Base-by-base conservation (phyloP, 2,888 invertebrate genomes). In the Paralinhomoeus sp. region DNA sequence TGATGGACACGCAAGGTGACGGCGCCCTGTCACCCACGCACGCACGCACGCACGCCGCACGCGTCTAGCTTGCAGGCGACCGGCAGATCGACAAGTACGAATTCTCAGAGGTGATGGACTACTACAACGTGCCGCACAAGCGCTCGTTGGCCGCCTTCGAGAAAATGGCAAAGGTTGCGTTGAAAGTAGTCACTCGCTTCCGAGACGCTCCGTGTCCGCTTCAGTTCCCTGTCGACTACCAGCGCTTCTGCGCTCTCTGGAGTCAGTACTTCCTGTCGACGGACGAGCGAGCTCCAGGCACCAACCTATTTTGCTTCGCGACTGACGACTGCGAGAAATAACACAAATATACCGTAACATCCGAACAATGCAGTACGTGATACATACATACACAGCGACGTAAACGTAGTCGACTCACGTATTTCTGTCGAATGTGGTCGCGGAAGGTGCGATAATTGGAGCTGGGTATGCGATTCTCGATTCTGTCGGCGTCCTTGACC, bases 361-460 rank as follows among this genome's bases (percentile, higher is more conserved):
- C 5, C 27, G 27, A 27, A 12, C 5, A 27, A 9, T 12, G 27
- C 5, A 27, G 12, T 27, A 5, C 27, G 5, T 27, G 5, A 5
- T 12, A 9, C 27, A 27, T 12, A 5, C 27, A 27, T 9, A 27
- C 12, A 27, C 12, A 27, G 24, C 3, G 9, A 24, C 13, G 2
- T 17, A 45, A 24, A 17, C 17, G n/a, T 13, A 15, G 13, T 21
- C 5, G 18, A 61, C 67, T 63, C 53, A 70, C 69, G 53, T 71
- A 71, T 63, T 62, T 66, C 52, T 75, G 74, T 33, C 85, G 75
- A 43, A 93, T 76, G 54, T 77, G 75, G 63, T 91, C 80, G 44
- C 93, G 74, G 65, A 91, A 76, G 48, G 75, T 75, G 55, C 80
- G 72, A 67, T 87, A 91, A 53, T 81, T 73, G 44, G 78, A 75